A percentile compares a stretch with the other conserved stretches of the same genome.
Evolutionary conservation across 1,140 invertebrate species (phyloP).

Genomic region (Thalassaphorura encarpata): DNA sequence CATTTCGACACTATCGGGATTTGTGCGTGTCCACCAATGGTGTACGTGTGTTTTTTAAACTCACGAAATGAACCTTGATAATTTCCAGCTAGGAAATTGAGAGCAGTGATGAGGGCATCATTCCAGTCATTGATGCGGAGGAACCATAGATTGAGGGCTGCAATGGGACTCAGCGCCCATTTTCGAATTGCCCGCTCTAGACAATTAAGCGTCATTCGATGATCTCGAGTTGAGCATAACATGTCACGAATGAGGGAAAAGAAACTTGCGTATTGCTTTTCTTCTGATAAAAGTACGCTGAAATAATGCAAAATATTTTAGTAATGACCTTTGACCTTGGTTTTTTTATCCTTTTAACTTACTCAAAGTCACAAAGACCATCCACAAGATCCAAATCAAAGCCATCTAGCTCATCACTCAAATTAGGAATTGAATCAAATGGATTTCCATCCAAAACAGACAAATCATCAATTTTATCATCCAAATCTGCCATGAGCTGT

Average conservation of each 20-base stretch:
- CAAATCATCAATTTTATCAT: slow-evolving; percentile 28
- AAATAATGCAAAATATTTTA: slow-evolving; percentile 2
- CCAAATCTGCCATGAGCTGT: slow-evolving; percentile 16
- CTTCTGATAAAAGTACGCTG: slow-evolving; percentile 25
- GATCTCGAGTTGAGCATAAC: slow-evolving; percentile 68
- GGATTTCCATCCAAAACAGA: slow-evolving; percentile 30
- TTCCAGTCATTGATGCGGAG: slow-evolving; percentile 62
- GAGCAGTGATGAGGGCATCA: slow-evolving; percentile 60
- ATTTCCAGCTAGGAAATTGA: slow-evolving; percentile 80
- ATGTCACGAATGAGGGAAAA: slow-evolving; percentile 70
- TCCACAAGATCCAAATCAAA: slow-evolving; percentile 28
- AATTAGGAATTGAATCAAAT: slow-evolving; percentile 31
- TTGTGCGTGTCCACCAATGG: background rate
- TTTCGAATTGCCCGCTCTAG: slow-evolving; percentile 62
- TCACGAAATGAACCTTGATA: slow-evolving; percentile 46
- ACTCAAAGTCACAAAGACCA: slow-evolving; percentile 31
- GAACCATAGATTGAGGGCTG: slow-evolving; percentile 72
- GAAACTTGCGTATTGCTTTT: slow-evolving; percentile 53
- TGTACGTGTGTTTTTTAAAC: background rate
- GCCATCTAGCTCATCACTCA: slow-evolving; percentile 30
- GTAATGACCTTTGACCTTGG: too few species aligned
- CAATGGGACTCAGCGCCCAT: slow-evolving; percentile 71
- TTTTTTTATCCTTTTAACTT: slow-evolving; percentile 5
- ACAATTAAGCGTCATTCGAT: slow-evolving; percentile 60
- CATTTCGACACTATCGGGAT: too few species aligned